phyloP scores from a whole-genome alignment of 2,888 invertebrate species.

The Drosophila nigricruria region DNA sequence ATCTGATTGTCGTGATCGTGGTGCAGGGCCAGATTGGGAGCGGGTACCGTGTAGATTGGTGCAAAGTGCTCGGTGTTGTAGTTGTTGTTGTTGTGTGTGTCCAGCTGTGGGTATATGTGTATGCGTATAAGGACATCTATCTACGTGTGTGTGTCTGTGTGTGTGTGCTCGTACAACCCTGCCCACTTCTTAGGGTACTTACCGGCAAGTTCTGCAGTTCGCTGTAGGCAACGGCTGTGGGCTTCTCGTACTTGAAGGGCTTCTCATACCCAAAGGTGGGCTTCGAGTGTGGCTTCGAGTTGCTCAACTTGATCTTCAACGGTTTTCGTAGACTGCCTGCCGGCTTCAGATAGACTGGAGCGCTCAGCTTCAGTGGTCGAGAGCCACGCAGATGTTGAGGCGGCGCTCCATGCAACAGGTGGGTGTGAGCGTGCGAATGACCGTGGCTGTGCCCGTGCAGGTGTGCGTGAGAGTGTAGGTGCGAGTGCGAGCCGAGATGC shows the following conservation, averaged over 20 bases:
- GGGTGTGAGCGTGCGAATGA: conserved; percentile 28
- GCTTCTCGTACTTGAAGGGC: conserved; percentile 84
- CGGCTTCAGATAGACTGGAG: conserved; percentile 70
- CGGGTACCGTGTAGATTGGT: conserved; percentile 94
- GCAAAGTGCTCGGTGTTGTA: conserved; percentile 95
- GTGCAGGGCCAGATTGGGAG: conserved; percentile 89
- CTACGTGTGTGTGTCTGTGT: background rate
- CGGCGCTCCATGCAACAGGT: conserved; percentile 47
- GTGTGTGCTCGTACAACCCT: background rate
- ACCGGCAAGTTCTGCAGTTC: conserved; percentile 82
- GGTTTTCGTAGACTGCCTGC: conserved; percentile 75
- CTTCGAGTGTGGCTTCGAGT: conserved; percentile 71
- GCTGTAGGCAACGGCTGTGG: conserved; percentile 71
- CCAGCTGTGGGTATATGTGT: conserved; percentile 70
- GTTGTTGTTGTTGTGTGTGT: conserved; percentile 77
- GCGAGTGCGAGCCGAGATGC: conserved; percentile 27
- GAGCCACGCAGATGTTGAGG: conserved; percentile 58
- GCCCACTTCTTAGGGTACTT: conserved; percentile 48
- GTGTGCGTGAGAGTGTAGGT: conserved; percentile 28
- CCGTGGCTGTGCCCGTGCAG: conserved; percentile 12
- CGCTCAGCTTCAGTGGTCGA: conserved; percentile 58
- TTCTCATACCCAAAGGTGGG: conserved; percentile 78
- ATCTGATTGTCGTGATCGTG: conserved; percentile 83
- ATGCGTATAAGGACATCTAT: conserved; percentile 18
- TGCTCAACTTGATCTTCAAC: conserved; percentile 82